Base-by-base conservation (phyloP, 2,888 invertebrate species). In the Flexamia atlantica region DNA sequence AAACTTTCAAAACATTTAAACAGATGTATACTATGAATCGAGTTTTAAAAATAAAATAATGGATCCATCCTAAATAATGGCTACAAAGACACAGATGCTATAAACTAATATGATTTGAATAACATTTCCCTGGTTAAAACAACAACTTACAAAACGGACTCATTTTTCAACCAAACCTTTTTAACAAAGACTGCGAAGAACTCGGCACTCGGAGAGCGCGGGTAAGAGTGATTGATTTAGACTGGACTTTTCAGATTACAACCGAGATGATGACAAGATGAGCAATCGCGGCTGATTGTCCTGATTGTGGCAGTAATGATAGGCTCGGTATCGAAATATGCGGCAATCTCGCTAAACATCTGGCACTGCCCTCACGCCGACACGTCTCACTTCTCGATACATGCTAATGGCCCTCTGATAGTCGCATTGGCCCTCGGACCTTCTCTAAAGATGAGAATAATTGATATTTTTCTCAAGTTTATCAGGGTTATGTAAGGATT, bases 291-390 rank as follows among this genome's bases (percentile, higher is more conserved):
- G 9, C 9, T 64, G 74, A 76, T 76, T 46, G 74, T 76, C 36
- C 46, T 76, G 74, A 76, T 76, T 46, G 46, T 76, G 10, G 72
- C 23, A 7, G 14, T 76, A 17, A 32, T 32, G 74, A 76, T 76
- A 76, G 74, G 40, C 74, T 76, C 46, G 74, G 36, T 46, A 46
- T 76, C 74, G 74, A 46, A 46, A 70, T 68, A 70, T 36, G 70
- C 46, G 28, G 74, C 46, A 76, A 76, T 76, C 74, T 28, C n/a
- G n/a, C 74, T 76, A 76, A 76, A 76, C 74, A 76, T 23, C 74
- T 76, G 74, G 74, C 28, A 64, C 14, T 5, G 25, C 30, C 12
- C 36, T 36, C 46, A 14, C 4, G 46, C 46, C 46, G 46, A 46
- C 46, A 46, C 46, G 46, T 46, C 46, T 46, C 46, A 46, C 46